Base-by-base conservation (phyloP, 1,140 invertebrate genomes). In the Musca vetustissima region DNA sequence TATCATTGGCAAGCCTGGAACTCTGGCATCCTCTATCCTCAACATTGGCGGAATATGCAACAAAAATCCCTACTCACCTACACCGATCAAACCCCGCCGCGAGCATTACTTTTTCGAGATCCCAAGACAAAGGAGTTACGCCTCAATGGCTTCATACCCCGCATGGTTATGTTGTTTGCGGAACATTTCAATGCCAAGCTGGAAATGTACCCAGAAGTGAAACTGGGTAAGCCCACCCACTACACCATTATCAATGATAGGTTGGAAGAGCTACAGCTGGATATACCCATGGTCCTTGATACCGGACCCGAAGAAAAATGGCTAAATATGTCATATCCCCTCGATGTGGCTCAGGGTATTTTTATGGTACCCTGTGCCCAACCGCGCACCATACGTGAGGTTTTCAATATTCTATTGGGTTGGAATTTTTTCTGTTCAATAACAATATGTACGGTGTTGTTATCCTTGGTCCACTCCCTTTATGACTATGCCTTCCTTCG, bases 291-390 rank as follows among this genome's bases (percentile, higher is more conserved):
- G 57, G 19, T 28, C 15, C 9, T 43, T 11, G 6, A 13, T 19
- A n/a, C 57, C 4, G 28, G 49, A 52, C 21, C 49, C 4, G 8
- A 17, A 21, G 7, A 52, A 21, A 19, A 52, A 52, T 52, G 21
- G 21, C 8, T 19, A 2, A 22, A 53, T 24, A 53, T 28, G 22
- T 28, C 53, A 2, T 57, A 57, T 22, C 19, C 22, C 11, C 15
- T 22, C 13, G 57, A 61, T 21, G n/a, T 19, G 2, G 22, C 21
- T 7, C 17, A 61, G 11, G 17, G 57, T 28, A 61, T 36, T 28
- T 11, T 43, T 13, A 61, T 61, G 57, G 17, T 61, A 61, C 57
- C 57, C 17, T 61, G 57, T 61, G 57, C 28, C 17, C 28, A 32
- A 1, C 17, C 15, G 19, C 32, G 17, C 28, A 43, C 22, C 32